Evolutionary conservation across 2,888 invertebrate species (phyloP).

Genomic region (Macropis europaea): DNA sequence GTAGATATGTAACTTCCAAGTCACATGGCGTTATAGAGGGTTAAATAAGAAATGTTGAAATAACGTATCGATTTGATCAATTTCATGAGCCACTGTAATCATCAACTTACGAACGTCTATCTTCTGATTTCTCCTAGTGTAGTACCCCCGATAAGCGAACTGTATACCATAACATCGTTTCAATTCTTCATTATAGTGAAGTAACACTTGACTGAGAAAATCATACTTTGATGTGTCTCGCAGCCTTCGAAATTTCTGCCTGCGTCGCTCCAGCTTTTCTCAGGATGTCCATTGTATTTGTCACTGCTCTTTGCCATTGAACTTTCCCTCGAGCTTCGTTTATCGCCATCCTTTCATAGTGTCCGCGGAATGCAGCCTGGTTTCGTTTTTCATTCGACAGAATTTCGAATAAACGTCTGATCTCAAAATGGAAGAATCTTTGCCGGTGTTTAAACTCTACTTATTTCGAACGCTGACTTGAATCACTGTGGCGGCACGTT

Average conservation of each 20-base stretch:
- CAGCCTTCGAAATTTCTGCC: conserved; percentile 64
- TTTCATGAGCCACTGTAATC: background rate
- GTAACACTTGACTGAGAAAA: background rate
- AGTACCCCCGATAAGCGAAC: conserved; percentile 70
- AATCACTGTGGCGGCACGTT: conserved; percentile 69
- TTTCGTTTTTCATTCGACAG: background rate
- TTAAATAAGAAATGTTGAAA: no score
- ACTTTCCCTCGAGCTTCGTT: conserved; percentile 68
- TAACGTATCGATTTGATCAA: no score
- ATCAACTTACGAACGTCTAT: conserved; percentile 49
- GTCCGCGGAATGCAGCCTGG: conserved; percentile 71
- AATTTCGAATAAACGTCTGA: background rate
- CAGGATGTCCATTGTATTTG: conserved; percentile 70
- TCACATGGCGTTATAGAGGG: no score
- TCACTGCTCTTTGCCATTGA: conserved; percentile 72
- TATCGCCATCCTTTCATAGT: conserved; percentile 68
- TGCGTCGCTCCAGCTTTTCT: conserved; percentile 67
- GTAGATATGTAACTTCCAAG: no score
- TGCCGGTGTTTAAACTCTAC: no score
- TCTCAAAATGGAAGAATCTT: no score
- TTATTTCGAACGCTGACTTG: conserved; percentile 61
- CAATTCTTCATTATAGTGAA: background rate
- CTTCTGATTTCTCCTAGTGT: conserved; percentile 61
- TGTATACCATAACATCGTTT: conserved; percentile 24
- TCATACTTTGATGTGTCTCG: conserved; percentile 68